phyloP scores from a whole-genome alignment of 2,113 vertebrate genomes.

The Platichthys stellatus region DNA sequence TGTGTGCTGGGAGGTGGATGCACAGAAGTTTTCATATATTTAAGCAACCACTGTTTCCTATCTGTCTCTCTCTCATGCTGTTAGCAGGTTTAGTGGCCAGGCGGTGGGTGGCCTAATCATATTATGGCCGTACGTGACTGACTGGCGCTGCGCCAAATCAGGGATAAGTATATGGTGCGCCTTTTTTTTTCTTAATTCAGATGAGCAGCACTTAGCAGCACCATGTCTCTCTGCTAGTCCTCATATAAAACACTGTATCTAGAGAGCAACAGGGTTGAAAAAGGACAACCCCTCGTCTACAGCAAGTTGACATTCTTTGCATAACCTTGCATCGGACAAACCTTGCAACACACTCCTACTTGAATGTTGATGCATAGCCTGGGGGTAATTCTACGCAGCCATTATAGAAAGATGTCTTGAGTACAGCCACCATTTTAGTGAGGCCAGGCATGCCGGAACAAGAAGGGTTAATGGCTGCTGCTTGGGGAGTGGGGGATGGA shows the following conservation, averaged over 20 bases:
- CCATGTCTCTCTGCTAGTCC: fast-evolving
- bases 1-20: constrained; percentile 3
- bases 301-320: constrained; percentile 58
- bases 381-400: constrained; percentile 66
- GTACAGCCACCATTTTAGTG: constrained; percentile 77
- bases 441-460: constrained; percentile 74
- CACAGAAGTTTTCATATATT: constrained; percentile 44
- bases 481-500: constrained; percentile 73
- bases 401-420: constrained; percentile 74
- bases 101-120: constrained; percentile 74
- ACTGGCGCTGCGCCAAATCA: constrained; percentile 62
- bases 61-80: constrained; percentile 38
- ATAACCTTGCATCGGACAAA: constrained; percentile 44
- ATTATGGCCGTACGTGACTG: constrained; percentile 69
- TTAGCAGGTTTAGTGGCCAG: constrained; percentile 73
- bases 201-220: neutral
- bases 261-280: constrained; percentile 2
- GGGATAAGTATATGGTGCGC: constrained; percentile 60
- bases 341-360: constrained; percentile 27
- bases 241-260: neutral
- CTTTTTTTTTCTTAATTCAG: neutral
- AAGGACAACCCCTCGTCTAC: constrained; percentile 2
- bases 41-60: constrained; percentile 36
- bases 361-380: constrained; percentile 60
- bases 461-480: constrained; percentile 80